These are phyloP conservation scores for Drosophila triauraria DNA, from an alignment of 1,140 invertebrate species.

Conservation along the genomic window DNA sequence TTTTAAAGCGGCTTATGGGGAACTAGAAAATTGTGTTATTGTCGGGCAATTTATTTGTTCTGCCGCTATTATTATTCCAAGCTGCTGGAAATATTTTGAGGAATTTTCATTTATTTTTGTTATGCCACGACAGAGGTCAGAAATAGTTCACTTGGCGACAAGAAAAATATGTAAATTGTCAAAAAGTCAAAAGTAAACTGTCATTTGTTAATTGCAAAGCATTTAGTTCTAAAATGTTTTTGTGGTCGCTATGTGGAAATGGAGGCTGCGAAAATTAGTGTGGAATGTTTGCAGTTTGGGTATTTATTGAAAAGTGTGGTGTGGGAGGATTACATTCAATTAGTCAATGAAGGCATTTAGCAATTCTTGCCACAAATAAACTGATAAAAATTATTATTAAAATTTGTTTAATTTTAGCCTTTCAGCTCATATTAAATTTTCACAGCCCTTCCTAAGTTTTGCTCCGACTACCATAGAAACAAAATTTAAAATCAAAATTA, in stretches of 20 bases:
- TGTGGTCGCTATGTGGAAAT: conserved; percentile 42
- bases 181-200: conserved; percentile 56
- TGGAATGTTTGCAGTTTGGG: conserved; percentile 13
- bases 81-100: conserved; percentile 39
- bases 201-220: conserved; percentile 74
- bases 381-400: neutral
- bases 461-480: neutral
- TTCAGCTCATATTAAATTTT: neutral
- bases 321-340: conserved; percentile 37
- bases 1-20: conserved; percentile 55
- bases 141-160: conserved; percentile 24
- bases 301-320: conserved; percentile 33
- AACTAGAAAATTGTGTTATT: conserved; percentile 40
- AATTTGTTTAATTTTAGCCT: neutral
- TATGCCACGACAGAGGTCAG: conserved; percentile 11
- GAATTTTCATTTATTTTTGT: conserved; percentile 41
- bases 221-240: conserved; percentile 50
- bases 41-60: conserved; percentile 38
- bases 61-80: conserved; percentile 36
- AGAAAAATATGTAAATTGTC: conserved; percentile 62
- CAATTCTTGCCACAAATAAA: conserved; percentile 11
- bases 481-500: conserved; percentile 32
- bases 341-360: conserved; percentile 37
- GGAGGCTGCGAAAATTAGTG: conserved; percentile 13
- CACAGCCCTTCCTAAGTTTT: neutral